These are phyloP conservation scores for Garra rufa DNA, from an alignment of 2,113 vertebrate genomes.

Conservation along the genomic window DNA sequence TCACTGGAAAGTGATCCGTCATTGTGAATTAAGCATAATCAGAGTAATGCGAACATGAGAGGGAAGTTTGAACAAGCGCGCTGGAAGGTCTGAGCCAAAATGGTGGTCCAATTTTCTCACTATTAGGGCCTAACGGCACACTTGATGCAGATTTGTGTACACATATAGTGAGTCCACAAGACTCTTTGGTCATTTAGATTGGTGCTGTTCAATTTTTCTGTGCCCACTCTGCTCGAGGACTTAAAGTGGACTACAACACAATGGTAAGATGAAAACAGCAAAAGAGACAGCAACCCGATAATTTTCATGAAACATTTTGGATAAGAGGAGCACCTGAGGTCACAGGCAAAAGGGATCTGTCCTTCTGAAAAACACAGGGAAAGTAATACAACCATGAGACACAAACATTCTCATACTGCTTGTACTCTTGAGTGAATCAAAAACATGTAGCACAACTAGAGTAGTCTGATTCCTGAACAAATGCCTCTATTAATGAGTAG, in stretches of 20 bases:
- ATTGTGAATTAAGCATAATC: conserved; percentile 24
- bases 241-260: background rate
- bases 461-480: background rate
- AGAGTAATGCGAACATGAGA: conserved; percentile 2
- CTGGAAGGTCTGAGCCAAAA: background rate
- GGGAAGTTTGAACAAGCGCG: background rate
- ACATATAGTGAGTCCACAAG: background rate
- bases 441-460: background rate
- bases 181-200: background rate
- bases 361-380: background rate
- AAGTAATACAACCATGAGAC: background rate
- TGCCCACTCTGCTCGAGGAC: background rate
- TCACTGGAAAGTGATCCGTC: conserved; percentile 35
- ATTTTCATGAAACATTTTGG: background rate
- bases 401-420: background rate
- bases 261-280: background rate
- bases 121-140: background rate
- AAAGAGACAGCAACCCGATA: background rate
- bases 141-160: background rate
- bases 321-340: background rate
- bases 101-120: background rate
- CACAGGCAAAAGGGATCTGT: background rate
- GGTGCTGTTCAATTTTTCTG: background rate
- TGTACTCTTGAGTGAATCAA: background rate
- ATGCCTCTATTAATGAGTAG: background rate